These are phyloP conservation scores for Pecten maximus DNA, from an alignment of 2,888 invertebrate genomes.

Conservation along the genomic window DNA sequence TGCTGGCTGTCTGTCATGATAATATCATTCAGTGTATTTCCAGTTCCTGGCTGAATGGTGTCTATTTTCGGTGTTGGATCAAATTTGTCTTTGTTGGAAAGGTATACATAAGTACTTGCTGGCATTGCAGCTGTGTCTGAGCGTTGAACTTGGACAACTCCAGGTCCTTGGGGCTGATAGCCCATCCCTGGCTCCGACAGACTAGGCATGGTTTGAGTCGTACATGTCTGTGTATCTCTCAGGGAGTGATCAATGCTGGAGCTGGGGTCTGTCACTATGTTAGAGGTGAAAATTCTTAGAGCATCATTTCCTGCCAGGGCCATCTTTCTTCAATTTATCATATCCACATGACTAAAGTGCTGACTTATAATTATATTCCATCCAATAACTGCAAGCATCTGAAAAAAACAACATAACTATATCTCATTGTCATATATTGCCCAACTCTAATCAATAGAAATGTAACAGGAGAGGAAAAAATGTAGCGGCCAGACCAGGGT, in stretches of 20 bases:
- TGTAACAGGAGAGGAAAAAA: no score
- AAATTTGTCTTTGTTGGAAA: neutral
- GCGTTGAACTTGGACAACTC: neutral
- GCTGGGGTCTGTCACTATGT: neutral
- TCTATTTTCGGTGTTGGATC: neutral
- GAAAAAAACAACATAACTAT: neutral
- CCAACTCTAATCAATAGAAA: neutral
- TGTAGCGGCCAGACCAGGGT: no score
- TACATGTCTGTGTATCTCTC: constrained; percentile 7
- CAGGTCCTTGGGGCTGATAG: neutral
- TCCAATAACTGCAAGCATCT: neutral
- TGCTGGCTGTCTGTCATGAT: neutral
- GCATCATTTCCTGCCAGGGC: neutral
- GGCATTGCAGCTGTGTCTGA: neutral
- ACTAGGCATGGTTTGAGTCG: neutral
- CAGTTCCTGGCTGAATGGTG: neutral
- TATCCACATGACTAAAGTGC: neutral
- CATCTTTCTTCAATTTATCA: neutral
- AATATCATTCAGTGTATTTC: neutral
- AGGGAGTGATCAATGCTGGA: neutral
- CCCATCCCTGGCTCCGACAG: neutral
- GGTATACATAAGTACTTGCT: neutral
- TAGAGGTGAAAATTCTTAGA: neutral
- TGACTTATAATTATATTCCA: neutral
- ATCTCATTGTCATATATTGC: neutral